Conservation (phyloP, 2,888 invertebrate species). For the Ctena decussata region DNA sequence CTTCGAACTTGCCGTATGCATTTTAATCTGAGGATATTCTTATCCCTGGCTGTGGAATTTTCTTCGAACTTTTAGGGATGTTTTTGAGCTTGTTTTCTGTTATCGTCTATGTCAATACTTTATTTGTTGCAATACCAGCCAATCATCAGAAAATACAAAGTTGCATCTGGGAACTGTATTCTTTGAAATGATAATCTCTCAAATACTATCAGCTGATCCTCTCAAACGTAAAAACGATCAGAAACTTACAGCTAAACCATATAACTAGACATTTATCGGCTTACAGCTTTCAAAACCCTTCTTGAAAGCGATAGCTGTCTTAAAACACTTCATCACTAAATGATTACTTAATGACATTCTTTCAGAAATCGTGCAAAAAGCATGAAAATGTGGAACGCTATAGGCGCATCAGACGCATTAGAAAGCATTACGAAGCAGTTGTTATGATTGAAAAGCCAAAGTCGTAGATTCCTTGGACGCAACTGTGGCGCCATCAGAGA, state of each 20-base stretch:
- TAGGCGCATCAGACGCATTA: not conserved
- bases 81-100: too few species aligned
- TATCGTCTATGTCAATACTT: too few species aligned
- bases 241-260: not conserved
- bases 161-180: too few species aligned
- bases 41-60: too few species aligned
- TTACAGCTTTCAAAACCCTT: not conserved
- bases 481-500: not conserved
- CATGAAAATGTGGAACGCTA: not conserved
- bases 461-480: not conserved
- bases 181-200: too few species aligned
- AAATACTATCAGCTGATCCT: too few species aligned
- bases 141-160: too few species aligned
- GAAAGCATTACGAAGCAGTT: constrained; percentile 1
- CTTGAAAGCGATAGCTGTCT: not conserved
- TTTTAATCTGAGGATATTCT: too few species aligned
- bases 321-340: constrained; percentile 9
- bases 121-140: too few species aligned
- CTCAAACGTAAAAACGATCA: too few species aligned
- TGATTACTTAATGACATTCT: constrained; percentile 14
- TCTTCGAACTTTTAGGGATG: too few species aligned
- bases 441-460: constrained; percentile 12
- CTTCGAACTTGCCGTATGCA: too few species aligned
- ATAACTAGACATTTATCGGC: constrained; percentile 8
- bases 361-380: constrained; percentile 14